Evolutionary conservation across 2,113 vertebrate species (phyloP).

Genomic region (Cololabis saira): DNA sequence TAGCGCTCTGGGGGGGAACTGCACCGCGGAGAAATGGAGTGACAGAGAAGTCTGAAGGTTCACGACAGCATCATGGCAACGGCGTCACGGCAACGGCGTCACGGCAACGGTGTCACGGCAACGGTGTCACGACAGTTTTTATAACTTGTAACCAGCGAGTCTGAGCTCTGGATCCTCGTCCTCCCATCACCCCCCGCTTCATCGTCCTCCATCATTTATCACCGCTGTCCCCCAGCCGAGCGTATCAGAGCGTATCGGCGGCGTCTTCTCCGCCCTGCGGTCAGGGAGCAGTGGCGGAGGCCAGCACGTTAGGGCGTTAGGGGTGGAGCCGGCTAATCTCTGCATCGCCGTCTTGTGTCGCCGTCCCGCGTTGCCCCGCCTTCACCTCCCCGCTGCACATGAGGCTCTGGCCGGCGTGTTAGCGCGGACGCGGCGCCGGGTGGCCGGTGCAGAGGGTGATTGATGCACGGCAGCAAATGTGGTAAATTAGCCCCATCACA

Average conservation of each 20-base stretch:
- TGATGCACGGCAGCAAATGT: slow-evolving; percentile 21
- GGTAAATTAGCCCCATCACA: slow-evolving; percentile 35
- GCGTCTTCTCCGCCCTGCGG: slow-evolving; percentile 24
- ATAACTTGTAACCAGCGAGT: too few relatives aligned
- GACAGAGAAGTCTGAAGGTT: too few relatives aligned
- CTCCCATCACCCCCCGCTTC: not conserved
- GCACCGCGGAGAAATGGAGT: too few relatives aligned
- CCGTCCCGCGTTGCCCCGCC: not conserved
- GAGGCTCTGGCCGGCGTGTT: not conserved
- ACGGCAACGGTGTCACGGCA: too few relatives aligned
- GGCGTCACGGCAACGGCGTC: too few relatives aligned
- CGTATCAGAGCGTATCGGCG: slow-evolving; percentile 39
- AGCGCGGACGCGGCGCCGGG: not conserved
- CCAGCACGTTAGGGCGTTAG: too few relatives aligned
- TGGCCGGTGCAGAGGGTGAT: slow-evolving; percentile 11
- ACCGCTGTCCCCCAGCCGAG: slow-evolving; percentile 23
- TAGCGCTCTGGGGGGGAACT: too few relatives aligned
- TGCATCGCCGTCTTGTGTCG: slow-evolving; percentile 27
- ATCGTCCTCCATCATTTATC: slow-evolving; percentile 30
- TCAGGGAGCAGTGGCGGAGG: slow-evolving; percentile 24
- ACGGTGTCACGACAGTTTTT: too few relatives aligned
- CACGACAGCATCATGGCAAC: too few relatives aligned
- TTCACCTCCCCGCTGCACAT: not conserved
- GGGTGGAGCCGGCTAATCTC: too few relatives aligned
- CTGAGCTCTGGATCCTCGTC: too few relatives aligned